phyloP scores from a whole-genome alignment of 2,888 invertebrate species.

The Drosophila lacicola region DNA sequence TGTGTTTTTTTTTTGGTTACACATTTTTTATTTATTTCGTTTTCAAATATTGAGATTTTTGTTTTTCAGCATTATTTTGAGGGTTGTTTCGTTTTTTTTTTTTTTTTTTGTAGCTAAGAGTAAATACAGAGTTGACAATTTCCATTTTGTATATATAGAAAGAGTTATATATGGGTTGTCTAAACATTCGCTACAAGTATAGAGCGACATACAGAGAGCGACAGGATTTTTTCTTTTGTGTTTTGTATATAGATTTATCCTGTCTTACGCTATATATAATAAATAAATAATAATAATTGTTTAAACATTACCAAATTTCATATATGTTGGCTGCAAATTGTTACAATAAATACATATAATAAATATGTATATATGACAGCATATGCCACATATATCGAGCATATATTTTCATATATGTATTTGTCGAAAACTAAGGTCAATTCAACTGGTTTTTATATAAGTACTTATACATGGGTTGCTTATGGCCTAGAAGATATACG shows the following conservation, averaged over 20 bases:
- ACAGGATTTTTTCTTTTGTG: conserved; percentile 35
- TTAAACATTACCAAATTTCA: conserved; percentile 40
- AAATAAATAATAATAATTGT: conserved; percentile 41
- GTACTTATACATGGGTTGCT: conserved; percentile 35
- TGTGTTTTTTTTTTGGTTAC: conserved; percentile 31
- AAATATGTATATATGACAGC: conserved; percentile 24
- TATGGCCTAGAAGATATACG: conserved; percentile 71
- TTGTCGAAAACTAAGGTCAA: conserved; percentile 57
- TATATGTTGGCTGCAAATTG: conserved; percentile 57
- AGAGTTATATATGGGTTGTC: conserved; percentile 58
- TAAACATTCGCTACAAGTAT: conserved; percentile 72
- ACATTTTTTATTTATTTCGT: conserved; percentile 50
- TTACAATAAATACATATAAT: conserved; percentile 35
- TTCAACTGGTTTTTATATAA: conserved; percentile 49
- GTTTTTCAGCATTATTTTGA: conserved; percentile 55
- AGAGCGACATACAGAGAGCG: conserved; percentile 65
- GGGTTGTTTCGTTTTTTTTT: conserved; percentile 28
- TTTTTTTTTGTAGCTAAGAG: conserved; percentile 55
- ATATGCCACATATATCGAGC: conserved; percentile 20
- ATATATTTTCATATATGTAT: conserved; percentile 18
- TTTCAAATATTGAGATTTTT: conserved; percentile 63
- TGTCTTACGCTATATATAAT: conserved; percentile 30
- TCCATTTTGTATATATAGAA: conserved; percentile 61
- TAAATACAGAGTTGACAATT: conserved; percentile 71
- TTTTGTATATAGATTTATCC: conserved; percentile 41